A percentile compares a stretch with the other conserved stretches of the same genome.
These are phyloP conservation scores for Lasioglossum morio DNA, from an alignment of 2,888 invertebrate species.

Conservation along the genomic window DNA sequence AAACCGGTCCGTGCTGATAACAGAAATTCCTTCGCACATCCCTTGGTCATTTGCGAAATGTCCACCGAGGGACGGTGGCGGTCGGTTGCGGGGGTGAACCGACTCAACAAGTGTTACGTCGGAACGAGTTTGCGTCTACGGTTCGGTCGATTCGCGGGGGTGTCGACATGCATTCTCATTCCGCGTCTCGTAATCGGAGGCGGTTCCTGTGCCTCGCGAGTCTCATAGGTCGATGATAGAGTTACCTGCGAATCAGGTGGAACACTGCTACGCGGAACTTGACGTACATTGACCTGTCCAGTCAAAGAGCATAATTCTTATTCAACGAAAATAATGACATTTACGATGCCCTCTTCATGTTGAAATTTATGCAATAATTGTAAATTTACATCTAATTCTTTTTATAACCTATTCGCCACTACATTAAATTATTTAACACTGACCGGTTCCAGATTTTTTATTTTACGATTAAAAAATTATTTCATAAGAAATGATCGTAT, in stretches of 20 bases:
- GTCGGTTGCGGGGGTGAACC: conserved; percentile 53
- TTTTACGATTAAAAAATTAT: too few species aligned
- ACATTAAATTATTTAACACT: too few species aligned
- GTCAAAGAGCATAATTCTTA: too few species aligned
- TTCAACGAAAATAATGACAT: neutral
- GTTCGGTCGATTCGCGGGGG: conserved; percentile 67
- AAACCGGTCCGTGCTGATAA: conserved; percentile 40
- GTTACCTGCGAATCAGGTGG: neutral
- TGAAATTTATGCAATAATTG: neutral
- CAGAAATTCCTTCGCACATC: conserved; percentile 55
- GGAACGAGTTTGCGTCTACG: conserved; percentile 68
- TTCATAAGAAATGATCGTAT: too few species aligned
- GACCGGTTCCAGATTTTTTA: too few species aligned
- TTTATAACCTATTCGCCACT: too few species aligned
- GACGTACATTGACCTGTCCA: too few species aligned
- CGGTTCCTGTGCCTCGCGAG: conserved; percentile 47
- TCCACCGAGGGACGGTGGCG: conserved; percentile 58
- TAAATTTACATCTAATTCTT: too few species aligned
- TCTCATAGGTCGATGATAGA: neutral
- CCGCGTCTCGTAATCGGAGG: conserved; percentile 63
- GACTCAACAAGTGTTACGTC: conserved; percentile 80
- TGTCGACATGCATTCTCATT: conserved; percentile 63
- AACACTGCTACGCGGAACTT: neutral
- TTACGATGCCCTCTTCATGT: neutral
- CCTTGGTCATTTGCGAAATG: conserved; percentile 62